A percentile compares a stretch with the other conserved stretches of the same genome.
Conservation (phyloP, 53 echinoderm and acorn worm genomes). For the Paracentrotus lividus region DNA sequence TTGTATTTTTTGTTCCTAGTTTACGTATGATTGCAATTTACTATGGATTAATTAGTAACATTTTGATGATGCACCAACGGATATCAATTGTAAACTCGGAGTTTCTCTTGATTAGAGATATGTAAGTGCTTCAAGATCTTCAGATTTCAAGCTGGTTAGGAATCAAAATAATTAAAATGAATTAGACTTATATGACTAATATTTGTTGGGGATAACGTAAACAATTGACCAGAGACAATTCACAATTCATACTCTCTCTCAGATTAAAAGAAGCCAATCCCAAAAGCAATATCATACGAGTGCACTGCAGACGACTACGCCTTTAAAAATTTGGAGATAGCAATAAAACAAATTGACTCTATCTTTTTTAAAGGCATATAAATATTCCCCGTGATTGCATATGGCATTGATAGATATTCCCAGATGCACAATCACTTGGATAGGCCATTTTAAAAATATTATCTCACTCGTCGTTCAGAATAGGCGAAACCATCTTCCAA, state of each 20-base stretch:
- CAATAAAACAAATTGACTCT: conserved; percentile 51
- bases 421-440: conserved; percentile 24
- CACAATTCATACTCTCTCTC: background rate
- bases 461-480: conserved; percentile 52
- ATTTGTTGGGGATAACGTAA: background rate
- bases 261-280: background rate
- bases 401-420: conserved; percentile 38
- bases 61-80: too few relatives aligned
- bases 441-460: conserved; percentile 49
- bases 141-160: background rate
- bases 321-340: conserved; percentile 1
- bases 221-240: background rate
- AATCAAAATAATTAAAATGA: background rate
- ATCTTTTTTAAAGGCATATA: conserved; percentile 28
- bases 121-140: background rate
- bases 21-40: too few relatives aligned
- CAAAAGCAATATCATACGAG: background rate
- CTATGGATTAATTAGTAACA: too few relatives aligned
- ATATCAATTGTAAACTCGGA: too few relatives aligned
- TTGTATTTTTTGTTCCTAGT: too few relatives aligned
- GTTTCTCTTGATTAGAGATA: background rate
- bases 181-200: background rate
- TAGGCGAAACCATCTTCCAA: conserved; percentile 21
- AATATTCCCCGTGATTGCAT: conserved; percentile 39
- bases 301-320: background rate